Base-by-base conservation (phyloP, 2,113 vertebrate genomes). In the Ochotona princeps region DNA sequence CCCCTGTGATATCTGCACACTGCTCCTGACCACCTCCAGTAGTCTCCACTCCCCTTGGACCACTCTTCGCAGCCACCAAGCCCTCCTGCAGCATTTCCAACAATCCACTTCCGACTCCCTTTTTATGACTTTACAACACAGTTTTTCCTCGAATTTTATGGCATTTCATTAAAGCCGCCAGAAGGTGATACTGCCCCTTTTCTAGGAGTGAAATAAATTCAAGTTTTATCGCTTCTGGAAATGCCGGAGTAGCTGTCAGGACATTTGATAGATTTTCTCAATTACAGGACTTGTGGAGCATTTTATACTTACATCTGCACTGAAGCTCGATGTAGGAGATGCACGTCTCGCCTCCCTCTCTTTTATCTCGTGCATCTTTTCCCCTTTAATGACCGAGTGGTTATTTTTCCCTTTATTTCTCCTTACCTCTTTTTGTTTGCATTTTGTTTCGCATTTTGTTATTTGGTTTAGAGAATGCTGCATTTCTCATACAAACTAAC, bases 171-270 rank as follows among this genome's bases (percentile, higher is more conserved):
- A 98, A 98, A 98, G 97, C 98, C 83, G 88, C 98, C 98, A 98
- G 98, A 98, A 98, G 98, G 98, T 98, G 98, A 98, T 98, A 98
- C 98, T 98, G 98, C 98, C 98, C 98, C 98, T 97, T 98, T 98
- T 98, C 98, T 98, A 97, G 97, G 98, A 98, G 98, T 97, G 98
- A 98, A 98, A 98, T 98, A 98, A 98, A 98, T 98, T 97, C 98
- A 98, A 96, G 98, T 98, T 98, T 98, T 98, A 98, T 98, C 97
- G 97, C 98, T 98, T 98, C 98, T 98, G 98, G 98, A 98, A 98
- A 98, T 97, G 98, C 98, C 97, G 89, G 96, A 98, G 97, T 97
- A 98, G 97, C 98, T 98, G 98, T 98, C 98, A 98, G 96, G 97
- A 97, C 97, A 87, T 96, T 97, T 98, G 98, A 98, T 98, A 97